phyloP scores from a whole-genome alignment of 2,113 vertebrate species.

The Oryzias javanicus region DNA sequence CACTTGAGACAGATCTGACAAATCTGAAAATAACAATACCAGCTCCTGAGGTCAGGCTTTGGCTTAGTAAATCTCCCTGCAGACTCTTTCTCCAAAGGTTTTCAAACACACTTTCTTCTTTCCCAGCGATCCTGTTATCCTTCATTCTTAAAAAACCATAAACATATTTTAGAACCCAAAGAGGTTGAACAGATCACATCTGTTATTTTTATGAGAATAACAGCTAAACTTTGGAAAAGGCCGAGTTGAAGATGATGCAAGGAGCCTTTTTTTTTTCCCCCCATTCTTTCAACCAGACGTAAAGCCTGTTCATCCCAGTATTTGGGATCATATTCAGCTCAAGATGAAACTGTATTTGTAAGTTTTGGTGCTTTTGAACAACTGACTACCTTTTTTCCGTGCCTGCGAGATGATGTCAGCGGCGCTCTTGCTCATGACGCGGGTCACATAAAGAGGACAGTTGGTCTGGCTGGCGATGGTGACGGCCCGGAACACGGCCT shows the following conservation, averaged over 20 bases:
- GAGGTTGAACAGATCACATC: conserved; percentile 1
- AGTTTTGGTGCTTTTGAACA: too few species aligned
- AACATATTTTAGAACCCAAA: conserved; percentile 23
- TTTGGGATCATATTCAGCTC: not conserved
- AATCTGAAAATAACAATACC: not conserved
- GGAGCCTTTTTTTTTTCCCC: conserved; percentile 11
- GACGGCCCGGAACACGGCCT: conserved; percentile 95
- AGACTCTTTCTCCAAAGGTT: conserved; percentile 11
- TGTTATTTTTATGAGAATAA: conserved; percentile 30
- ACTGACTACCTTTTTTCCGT: conserved; percentile 87
- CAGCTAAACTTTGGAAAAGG: conserved; percentile 18
- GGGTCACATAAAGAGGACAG: conserved; percentile 95
- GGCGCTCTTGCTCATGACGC: conserved; percentile 98
- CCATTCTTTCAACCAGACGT: conserved; percentile 3
- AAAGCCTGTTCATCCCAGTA: not conserved
- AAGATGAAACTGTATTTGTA: too few species aligned
- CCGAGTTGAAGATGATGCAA: conserved; percentile 11
- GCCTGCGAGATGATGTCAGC: conserved; percentile 98
- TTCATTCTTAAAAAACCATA: conserved; percentile 15
- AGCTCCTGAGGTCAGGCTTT: conserved; percentile 5
- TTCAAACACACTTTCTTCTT: conserved; percentile 24
- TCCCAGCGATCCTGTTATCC: not conserved
- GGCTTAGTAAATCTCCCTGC: conserved; percentile 3
- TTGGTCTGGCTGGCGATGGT: conserved; percentile 98
- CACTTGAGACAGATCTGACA: not conserved